These are phyloP conservation scores for Adelosebastes latens DNA, from an alignment of 2,797 vertebrate genomes.

Conservation along the genomic window DNA sequence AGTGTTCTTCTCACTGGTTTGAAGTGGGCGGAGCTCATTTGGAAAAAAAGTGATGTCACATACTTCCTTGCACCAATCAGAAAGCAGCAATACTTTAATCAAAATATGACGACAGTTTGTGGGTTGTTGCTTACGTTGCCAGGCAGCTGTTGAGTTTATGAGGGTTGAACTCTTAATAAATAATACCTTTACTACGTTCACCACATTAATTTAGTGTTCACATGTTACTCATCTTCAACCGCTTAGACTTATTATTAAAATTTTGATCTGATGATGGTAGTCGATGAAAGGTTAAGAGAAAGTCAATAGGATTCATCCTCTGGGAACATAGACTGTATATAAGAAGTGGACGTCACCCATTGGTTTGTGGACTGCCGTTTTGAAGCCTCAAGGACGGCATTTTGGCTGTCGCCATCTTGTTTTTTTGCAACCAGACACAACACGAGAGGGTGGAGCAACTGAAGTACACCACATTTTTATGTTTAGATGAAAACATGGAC, in stretches of 20 bases:
- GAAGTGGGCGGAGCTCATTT: neutral
- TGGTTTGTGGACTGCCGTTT: no score
- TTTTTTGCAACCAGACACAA: no score
- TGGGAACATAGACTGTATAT: neutral
- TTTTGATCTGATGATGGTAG: neutral
- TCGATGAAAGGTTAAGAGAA: no score
- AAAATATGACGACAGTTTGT: neutral
- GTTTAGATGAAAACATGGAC: no score
- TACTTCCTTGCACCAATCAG: neutral
- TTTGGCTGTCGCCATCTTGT: no score
- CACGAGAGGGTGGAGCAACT: no score
- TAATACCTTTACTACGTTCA: neutral
- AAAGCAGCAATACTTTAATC: neutral
- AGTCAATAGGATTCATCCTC: neutral
- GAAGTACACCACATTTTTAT: no score
- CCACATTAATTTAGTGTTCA: neutral
- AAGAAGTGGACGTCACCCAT: no score
- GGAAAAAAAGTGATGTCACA: neutral
- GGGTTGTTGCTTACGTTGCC: neutral
- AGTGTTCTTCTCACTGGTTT: neutral
- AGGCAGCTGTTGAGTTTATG: no score
- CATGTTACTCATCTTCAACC: no score
- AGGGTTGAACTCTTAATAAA: neutral
- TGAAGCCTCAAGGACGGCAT: no score
- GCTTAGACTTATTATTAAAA: neutral